Evolutionary conservation across 2,797 vertebrate genomes (phyloP).

Genomic region (Sylvilagus floridanus): DNA sequence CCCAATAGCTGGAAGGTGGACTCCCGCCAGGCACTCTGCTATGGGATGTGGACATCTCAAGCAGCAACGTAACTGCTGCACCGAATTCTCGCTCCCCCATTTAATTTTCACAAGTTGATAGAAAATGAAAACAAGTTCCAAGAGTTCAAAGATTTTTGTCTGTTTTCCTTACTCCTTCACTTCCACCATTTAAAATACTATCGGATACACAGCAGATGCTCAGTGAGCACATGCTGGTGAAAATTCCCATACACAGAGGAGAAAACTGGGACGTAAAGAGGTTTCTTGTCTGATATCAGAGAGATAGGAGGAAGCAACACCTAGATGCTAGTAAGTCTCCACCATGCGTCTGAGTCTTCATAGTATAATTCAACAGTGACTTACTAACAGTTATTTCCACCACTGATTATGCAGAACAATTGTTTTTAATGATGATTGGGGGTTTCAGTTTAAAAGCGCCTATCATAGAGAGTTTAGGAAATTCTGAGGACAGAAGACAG

Average conservation of each 20-base stretch:
- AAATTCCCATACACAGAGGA: background rate
- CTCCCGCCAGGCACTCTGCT: too few relatives aligned
- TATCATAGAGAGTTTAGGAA: background rate
- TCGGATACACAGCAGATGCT: background rate
- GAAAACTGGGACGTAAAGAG: background rate
- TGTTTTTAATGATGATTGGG: background rate
- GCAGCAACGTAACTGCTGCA: too few relatives aligned
- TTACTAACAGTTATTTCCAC: background rate
- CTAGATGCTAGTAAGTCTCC: background rate
- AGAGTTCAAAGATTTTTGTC: background rate
- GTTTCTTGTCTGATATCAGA: background rate
- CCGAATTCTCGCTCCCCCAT: too few relatives aligned
- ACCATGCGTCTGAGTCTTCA: background rate
- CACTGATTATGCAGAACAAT: background rate
- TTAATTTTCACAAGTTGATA: background rate
- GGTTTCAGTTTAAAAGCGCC: slow-evolving; percentile 20
- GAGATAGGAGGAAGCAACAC: background rate
- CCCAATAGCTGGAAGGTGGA: too few relatives aligned
- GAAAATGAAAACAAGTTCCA: background rate
- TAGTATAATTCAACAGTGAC: background rate
- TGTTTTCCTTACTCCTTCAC: background rate
- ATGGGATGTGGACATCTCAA: too few relatives aligned
- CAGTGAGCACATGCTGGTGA: background rate
- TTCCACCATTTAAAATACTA: background rate
- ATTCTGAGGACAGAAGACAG: background rate